phyloP scores from a whole-genome alignment of 1,140 invertebrate species.

The Cherax destructor region DNA sequence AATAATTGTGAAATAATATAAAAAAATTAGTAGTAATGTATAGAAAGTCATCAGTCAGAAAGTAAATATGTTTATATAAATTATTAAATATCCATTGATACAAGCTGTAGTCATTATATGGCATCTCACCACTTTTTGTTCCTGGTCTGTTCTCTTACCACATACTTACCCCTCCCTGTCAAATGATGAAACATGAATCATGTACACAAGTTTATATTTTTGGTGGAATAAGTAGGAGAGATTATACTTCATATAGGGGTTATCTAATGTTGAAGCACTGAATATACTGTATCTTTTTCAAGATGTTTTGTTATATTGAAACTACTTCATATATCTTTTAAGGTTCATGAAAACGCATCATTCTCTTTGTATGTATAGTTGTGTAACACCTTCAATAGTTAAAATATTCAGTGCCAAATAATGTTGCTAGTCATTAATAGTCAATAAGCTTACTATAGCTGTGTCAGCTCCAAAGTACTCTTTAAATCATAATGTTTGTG shows the following conservation, averaged over 20 bases:
- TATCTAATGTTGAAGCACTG: constrained; percentile 56
- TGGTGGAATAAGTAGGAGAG: constrained; percentile 51
- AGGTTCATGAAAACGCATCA: constrained; percentile 40
- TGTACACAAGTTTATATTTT: constrained; percentile 64
- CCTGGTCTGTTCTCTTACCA: constrained; percentile 50
- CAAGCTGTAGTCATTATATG: not conserved
- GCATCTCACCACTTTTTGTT: constrained; percentile 12
- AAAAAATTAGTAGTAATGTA: not conserved
- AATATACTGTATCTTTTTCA: constrained; percentile 49
- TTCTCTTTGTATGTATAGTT: constrained; percentile 64
- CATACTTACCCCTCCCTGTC: constrained; percentile 3
- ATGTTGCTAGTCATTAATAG: constrained; percentile 64
- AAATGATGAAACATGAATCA: constrained; percentile 42
- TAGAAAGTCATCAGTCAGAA: not conserved
- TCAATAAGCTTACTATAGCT: constrained; percentile 59
- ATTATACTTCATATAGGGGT: constrained; percentile 46
- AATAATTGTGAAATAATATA: not conserved
- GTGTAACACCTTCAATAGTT: constrained; percentile 60
- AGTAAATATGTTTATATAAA: constrained; percentile 2
- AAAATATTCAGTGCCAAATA: constrained; percentile 61
- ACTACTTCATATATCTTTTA: constrained; percentile 32
- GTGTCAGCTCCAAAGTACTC: constrained; percentile 58
- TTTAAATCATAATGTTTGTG: constrained; percentile 63
- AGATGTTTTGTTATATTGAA: constrained; percentile 59
- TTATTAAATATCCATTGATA: not conserved